Evolutionary conservation across 2,888 invertebrate species (phyloP).

Genomic region (Meliscaeva auricollis): DNA sequence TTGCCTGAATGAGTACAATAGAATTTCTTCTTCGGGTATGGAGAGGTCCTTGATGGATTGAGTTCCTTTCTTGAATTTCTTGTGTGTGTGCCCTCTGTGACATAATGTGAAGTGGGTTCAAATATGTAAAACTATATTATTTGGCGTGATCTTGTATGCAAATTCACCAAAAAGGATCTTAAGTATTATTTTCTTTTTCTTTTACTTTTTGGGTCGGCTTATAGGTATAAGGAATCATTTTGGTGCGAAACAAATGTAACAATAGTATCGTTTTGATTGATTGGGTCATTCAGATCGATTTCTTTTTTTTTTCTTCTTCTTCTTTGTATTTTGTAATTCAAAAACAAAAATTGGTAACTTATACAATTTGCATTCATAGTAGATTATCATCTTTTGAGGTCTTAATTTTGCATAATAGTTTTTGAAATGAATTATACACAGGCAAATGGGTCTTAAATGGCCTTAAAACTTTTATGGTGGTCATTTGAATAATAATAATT

Average conservation of each 20-base stretch:
- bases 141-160: slow-evolving; percentile 66
- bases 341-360: slow-evolving; percentile 12
- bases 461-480: slow-evolving; percentile 26
- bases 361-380: neutral
- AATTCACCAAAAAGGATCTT: slow-evolving; percentile 45
- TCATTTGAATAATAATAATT: slow-evolving; percentile 31
- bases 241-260: slow-evolving; percentile 57
- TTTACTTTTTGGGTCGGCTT: neutral
- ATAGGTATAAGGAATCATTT: slow-evolving; percentile 39
- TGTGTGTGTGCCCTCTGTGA: neutral
- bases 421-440: slow-evolving; percentile 31
- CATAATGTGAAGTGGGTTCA: slow-evolving; percentile 48
- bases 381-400: slow-evolving; percentile 48
- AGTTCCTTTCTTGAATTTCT: slow-evolving; percentile 2
- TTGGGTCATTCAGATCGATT: slow-evolving; percentile 71
- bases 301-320: too few species aligned
- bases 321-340: neutral
- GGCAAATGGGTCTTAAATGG: slow-evolving; percentile 30
- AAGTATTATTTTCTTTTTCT: neutral
- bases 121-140: slow-evolving; percentile 40
- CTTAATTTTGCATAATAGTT: slow-evolving; percentile 24
- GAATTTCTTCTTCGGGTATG: slow-evolving; percentile 38
- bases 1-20: slow-evolving; percentile 27
- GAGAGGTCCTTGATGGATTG: slow-evolving; percentile 66
- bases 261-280: slow-evolving; percentile 75